Conservation (phyloP, 1,140 invertebrate species). For the Aphaenogaster rudis region DNA sequence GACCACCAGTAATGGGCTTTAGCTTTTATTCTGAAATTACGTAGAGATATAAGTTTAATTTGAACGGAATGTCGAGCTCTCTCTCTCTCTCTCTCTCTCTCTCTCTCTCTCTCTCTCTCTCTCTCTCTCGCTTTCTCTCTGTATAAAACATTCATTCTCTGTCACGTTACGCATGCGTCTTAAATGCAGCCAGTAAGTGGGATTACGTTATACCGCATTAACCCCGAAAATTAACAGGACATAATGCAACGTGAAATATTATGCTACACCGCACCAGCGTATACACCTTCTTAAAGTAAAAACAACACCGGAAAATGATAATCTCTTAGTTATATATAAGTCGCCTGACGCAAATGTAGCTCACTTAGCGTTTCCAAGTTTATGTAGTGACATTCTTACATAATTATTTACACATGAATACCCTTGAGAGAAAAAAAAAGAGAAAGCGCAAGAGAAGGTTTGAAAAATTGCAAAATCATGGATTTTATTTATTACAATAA, state of each 20-base stretch:
- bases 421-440: background rate
- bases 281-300: conserved; percentile 33
- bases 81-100: no score
- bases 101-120: background rate
- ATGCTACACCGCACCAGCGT: background rate
- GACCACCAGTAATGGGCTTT: background rate
- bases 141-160: conserved; percentile 23
- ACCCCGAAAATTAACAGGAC: conserved; percentile 53
- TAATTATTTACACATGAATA: conserved; percentile 20
- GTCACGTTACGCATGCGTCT: background rate
- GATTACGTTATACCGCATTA: conserved; percentile 57
- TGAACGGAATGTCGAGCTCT: background rate
- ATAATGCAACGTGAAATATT: conserved; percentile 52
- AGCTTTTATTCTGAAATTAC: background rate
- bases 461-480: background rate
- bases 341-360: background rate
- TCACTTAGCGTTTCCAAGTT: background rate
- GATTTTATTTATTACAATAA: conserved; percentile 8
- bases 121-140: background rate
- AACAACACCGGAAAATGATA: conserved; percentile 45
- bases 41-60: conserved; percentile 29
- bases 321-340: conserved; percentile 25
- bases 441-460: background rate
- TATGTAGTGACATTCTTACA: background rate
- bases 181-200: conserved; percentile 48